Conservation (phyloP, 2,113 vertebrate genomes). For the Chaetura pelagica region DNA sequence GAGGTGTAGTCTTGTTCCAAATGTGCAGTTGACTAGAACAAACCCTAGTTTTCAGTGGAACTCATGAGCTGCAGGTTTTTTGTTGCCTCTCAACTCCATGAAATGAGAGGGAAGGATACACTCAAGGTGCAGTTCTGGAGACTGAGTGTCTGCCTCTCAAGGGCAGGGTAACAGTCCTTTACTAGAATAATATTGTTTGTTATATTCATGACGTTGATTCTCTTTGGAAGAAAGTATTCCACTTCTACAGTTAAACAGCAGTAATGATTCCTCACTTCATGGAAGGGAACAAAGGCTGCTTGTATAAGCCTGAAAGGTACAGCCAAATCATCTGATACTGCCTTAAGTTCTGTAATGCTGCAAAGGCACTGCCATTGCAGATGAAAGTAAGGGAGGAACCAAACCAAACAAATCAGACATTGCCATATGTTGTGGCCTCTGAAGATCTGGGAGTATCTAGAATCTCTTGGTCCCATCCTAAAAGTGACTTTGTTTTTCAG, state of each 20-base stretch:
- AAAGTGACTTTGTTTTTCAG: constrained; percentile 47
- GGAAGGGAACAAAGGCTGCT: background rate
- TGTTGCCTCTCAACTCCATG: background rate
- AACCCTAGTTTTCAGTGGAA: background rate
- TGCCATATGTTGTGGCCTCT: background rate
- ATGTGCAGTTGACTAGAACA: background rate
- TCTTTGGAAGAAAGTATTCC: background rate
- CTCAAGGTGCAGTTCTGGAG: background rate
- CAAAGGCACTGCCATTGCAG: background rate
- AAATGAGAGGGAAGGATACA: background rate
- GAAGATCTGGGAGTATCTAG: background rate
- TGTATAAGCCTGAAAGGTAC: constrained; percentile 9
- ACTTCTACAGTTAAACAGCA: background rate
- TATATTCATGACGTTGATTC: background rate
- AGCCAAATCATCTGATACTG: constrained; percentile 19
- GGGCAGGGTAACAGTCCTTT: constrained; percentile 16
- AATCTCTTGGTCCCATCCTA: background rate
- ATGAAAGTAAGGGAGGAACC: constrained; percentile 27
- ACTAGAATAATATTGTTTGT: background rate
- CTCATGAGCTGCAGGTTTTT: background rate
- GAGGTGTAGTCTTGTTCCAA: background rate
- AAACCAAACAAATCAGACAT: background rate
- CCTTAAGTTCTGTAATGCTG: background rate
- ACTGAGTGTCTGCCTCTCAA: background rate
- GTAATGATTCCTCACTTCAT: background rate